These are phyloP conservation scores for Galerucella pusilla DNA, from an alignment of 2,888 invertebrate species.

Conservation along the genomic window DNA sequence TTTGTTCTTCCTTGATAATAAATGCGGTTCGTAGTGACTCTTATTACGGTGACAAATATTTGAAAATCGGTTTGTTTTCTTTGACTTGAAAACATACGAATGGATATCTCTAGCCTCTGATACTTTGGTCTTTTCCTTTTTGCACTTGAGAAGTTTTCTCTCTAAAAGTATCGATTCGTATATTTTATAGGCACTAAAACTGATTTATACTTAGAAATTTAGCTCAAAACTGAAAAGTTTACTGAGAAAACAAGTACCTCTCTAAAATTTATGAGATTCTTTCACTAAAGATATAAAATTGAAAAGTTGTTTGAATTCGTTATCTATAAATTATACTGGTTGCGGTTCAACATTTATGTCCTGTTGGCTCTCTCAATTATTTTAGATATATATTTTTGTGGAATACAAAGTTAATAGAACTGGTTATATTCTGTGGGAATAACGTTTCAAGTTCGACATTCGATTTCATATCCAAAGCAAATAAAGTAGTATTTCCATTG, in stretches of 20 bases:
- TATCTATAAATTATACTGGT: neutral
- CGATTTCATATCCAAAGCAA: no score
- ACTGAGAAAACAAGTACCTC: neutral
- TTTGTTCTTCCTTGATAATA: constrained; percentile 24
- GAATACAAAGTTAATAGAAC: neutral
- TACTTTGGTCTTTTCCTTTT: constrained; percentile 14
- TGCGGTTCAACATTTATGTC: neutral
- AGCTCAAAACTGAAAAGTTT: neutral
- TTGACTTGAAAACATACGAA: constrained; percentile 7
- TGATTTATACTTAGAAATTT: constrained; percentile 4
- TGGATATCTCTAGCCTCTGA: constrained; percentile 11
- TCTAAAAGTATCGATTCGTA: neutral
- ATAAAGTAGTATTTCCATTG: no score
- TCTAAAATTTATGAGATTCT: constrained; percentile 11
- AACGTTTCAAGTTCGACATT: no score
- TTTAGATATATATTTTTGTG: neutral
- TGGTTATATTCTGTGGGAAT: neutral
- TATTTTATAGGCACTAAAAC: constrained; percentile 13
- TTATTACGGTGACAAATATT: constrained; percentile 27
- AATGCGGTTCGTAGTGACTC: constrained; percentile 14
- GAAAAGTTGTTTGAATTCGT: constrained; percentile 10
- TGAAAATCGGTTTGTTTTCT: constrained; percentile 20
- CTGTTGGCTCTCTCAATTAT: neutral
- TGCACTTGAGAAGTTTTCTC: constrained; percentile 9
- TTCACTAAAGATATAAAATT: neutral